Evolutionary conservation across 2,113 vertebrate genomes (phyloP).

Genomic region (Agelaius tricolor): DNA sequence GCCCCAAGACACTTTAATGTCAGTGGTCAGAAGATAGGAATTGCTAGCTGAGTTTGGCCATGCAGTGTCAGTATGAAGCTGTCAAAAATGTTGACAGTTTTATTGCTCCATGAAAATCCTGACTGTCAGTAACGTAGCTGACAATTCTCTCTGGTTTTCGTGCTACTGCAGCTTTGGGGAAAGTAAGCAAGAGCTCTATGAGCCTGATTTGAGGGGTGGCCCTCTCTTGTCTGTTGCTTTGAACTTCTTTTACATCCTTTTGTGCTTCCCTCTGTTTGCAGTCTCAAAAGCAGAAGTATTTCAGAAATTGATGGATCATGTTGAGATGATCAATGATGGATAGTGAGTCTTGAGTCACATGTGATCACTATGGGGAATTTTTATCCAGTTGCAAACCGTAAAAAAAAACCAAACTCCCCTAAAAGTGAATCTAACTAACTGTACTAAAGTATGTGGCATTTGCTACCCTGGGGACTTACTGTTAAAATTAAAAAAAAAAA

Average conservation of each 20-base stretch:
- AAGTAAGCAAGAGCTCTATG: neutral
- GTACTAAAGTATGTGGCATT: neutral
- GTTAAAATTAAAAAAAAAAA: neutral
- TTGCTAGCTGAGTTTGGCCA: neutral
- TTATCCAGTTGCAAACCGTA: neutral
- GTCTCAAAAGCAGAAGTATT: neutral
- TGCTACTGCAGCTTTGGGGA: neutral
- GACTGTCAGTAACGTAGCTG: neutral
- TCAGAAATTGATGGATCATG: neutral
- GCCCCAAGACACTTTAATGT: neutral
- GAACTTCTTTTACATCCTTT: neutral
- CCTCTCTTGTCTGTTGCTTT: neutral
- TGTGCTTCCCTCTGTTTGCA: neutral
- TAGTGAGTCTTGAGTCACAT: neutral
- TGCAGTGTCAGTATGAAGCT: neutral
- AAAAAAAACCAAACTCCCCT: neutral
- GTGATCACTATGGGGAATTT: neutral
- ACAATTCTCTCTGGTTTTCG: accelerated
- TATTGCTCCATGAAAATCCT: neutral
- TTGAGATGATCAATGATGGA: neutral
- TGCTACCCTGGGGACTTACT: neutral
- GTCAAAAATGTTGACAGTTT: neutral
- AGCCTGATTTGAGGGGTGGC: neutral
- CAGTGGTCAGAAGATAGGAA: neutral
- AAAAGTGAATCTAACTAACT: neutral